These are phyloP conservation scores for Mionectes macconnelli DNA, from an alignment of 2,113 vertebrate genomes.

Conservation along the genomic window DNA sequence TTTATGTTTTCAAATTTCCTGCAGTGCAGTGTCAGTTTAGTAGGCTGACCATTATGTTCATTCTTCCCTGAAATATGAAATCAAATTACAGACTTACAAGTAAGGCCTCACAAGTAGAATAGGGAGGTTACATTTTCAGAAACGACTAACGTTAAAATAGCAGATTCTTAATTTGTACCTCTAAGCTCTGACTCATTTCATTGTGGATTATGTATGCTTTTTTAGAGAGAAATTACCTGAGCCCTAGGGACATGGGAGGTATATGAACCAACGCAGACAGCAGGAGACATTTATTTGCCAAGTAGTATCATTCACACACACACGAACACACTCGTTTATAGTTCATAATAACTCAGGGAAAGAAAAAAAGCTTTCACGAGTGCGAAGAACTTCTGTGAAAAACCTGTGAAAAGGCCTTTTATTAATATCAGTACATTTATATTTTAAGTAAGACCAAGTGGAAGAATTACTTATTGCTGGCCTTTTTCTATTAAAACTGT, in stretches of 20 bases:
- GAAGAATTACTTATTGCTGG: neutral
- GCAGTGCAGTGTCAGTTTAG: neutral
- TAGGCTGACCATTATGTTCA: neutral
- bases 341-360: conserved; percentile 16
- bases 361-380: neutral
- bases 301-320: neutral
- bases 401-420: conserved; percentile 7
- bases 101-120: neutral
- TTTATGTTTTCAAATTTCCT: neutral
- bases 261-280: conserved; percentile 48
- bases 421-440: neutral
- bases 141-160: conserved; percentile 36
- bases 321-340: neutral
- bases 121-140: neutral
- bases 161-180: conserved; percentile 45
- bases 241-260: conserved; percentile 16
- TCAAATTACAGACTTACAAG: neutral
- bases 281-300: conserved; percentile 48
- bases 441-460: neutral
- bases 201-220: conserved; percentile 56
- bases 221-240: conserved; percentile 62
- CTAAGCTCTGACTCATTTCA: conserved; percentile 55
- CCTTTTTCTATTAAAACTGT: neutral
- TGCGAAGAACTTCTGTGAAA: neutral
- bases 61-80: neutral